Base-by-base conservation (phyloP, 2,888 invertebrate species). In the Notodonta ziczac region DNA sequence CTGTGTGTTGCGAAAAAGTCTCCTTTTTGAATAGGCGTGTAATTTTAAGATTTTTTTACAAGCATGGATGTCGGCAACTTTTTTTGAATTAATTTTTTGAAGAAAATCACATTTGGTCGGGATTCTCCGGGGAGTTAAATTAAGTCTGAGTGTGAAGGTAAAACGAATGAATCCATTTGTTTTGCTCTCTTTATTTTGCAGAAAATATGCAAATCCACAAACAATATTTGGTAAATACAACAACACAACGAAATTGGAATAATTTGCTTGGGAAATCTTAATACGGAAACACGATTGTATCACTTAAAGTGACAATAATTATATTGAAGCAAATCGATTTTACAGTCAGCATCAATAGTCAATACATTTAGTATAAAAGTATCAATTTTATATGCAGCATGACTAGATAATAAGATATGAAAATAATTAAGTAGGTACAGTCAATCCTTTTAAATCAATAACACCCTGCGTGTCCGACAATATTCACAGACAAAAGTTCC, bases 21-120 rank as follows among this genome's bases (percentile, higher is more conserved):
- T 63, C 60, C 65, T 65, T 73, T 69, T 67, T 74, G 70, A 74
- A 76, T 74, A 69, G 65, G 61, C 66, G 62, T 58, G 67, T 69
- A 70, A 76, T 77, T 73, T 67, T 39, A n/a, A 14, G 39, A 3
- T 53, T 35, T 54, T 39, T 54, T 50, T 50, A 16, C 4, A n/a
- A 46, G 42, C 9, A 46, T 46, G 13, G 24, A 16, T 39, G 54
- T 54, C 9, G 10, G 54, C 39, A 39, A 54, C 48, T 57, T 50
- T 39, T 35, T 24, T 39, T 39, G 69, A 71, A 73, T 64, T 64
- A 14, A 42, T 57, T 57, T 54, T 54, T 46, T 46, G 2, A 16
- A 51, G 24, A 51, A 51, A 32, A 52, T 52, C 13, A 13, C 24
- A 52, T 52, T 52, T 52, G 32, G 12, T 32, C 12, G 24, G 32